phyloP scores from a whole-genome alignment of 35 echinoderm and acorn worm species.

The Patiria miniata region DNA sequence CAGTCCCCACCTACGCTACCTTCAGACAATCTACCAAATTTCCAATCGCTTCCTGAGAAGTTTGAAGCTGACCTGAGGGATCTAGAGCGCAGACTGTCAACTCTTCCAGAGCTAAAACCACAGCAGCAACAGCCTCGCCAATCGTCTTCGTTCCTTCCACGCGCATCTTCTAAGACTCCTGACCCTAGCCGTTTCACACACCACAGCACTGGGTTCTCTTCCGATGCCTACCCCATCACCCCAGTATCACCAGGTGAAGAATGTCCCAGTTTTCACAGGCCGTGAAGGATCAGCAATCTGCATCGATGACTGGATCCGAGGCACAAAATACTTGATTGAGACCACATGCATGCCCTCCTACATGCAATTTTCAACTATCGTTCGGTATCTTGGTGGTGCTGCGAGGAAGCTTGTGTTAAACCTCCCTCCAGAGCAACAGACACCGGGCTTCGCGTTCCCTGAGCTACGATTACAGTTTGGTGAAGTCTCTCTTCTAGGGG shows the following conservation, averaged over 20 bases:
- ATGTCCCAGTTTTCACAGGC: constrained; percentile 27
- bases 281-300: background rate
- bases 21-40: too few relatives aligned
- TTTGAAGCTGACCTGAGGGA: too few relatives aligned
- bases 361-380: constrained; percentile 44
- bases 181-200: too few relatives aligned
- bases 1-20: too few relatives aligned
- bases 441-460: background rate
- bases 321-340: constrained; percentile 10
- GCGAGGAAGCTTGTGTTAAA: constrained; percentile 39
- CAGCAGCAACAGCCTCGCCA: too few relatives aligned
- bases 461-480: constrained; percentile 29
- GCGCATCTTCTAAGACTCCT: too few relatives aligned
- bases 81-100: too few relatives aligned
- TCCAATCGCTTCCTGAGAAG: too few relatives aligned
- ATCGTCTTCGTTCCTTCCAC: too few relatives aligned
- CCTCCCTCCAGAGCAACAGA: constrained; percentile 9
- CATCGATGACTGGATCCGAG: constrained; percentile 45
- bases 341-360: constrained; percentile 1
- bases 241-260: constrained; percentile 19
- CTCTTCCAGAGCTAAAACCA: too few relatives aligned
- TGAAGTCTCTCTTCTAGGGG: background rate
- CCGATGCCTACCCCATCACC: too few relatives aligned
- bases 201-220: too few relatives aligned
- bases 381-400: constrained; percentile 35